Conservation (phyloP, 92 coral and sea anemone species). For the Palythoa caribaeorum region DNA sequence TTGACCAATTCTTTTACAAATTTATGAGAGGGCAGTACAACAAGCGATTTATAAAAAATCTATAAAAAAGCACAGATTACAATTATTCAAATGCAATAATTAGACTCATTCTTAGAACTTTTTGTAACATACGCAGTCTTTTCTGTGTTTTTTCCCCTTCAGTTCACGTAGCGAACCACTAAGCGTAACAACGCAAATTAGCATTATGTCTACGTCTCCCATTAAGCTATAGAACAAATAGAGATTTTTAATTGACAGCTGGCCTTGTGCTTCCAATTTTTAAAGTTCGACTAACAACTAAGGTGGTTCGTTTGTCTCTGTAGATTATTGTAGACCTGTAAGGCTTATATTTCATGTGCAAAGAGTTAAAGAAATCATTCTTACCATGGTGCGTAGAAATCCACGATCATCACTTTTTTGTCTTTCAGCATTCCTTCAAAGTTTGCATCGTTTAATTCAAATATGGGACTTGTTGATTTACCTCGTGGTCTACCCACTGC, state of each 20-base stretch:
- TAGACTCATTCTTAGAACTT: too few relatives aligned
- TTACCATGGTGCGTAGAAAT: conserved; percentile 39
- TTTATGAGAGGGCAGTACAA: too few relatives aligned
- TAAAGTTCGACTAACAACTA: background rate
- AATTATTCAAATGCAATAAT: too few relatives aligned
- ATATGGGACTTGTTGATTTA: conserved; percentile 63
- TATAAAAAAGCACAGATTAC: background rate
- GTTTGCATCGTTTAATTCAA: conserved; percentile 30
- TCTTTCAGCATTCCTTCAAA: conserved; percentile 33
- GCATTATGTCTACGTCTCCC: too few relatives aligned
- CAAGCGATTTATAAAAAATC: background rate
- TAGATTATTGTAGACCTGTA: background rate
- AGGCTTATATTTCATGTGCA: background rate
- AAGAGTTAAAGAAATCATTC: background rate
- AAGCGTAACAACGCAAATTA: too few relatives aligned
- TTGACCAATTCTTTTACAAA: background rate
- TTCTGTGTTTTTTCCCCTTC: too few relatives aligned
- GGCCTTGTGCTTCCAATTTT: background rate
- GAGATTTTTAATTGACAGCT: too few relatives aligned
- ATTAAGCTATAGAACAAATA: too few relatives aligned
- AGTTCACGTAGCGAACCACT: too few relatives aligned
- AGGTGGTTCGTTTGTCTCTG: background rate
- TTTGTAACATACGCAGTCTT: too few relatives aligned
- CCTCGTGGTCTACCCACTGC: conserved; percentile 60
- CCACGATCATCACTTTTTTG: conserved; percentile 35